Base-by-base conservation (phyloP, 1,140 invertebrate genomes). In the Dendroctonus valens region DNA sequence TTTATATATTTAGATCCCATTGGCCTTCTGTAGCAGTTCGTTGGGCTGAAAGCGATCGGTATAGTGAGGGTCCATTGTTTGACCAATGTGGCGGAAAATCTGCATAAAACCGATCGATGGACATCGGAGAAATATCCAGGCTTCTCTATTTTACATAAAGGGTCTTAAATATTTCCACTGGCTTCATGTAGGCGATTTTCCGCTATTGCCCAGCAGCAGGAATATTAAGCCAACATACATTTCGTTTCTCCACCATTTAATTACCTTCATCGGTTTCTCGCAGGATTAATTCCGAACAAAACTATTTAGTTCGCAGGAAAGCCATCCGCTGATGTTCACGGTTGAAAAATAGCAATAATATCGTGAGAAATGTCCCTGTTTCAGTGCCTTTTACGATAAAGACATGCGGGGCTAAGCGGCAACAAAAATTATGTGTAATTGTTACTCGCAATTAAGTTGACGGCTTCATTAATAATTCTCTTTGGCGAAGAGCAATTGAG, bases 21-120 rank as follows among this genome's bases (percentile, higher is more conserved):
- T 61, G 44, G 52, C 41, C 50, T 63, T 63, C 41, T 41, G 60
- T 54, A 53, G 52, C 49, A 44, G 60, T 37, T 63, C 60, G 41
- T 44, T 63, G 60, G 60, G 14, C 41, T 48, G 51, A 6, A 51
- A 63, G 14, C 52, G 11, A 63, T 63, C 41, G 50, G 51, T 52
- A 48, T 15, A 6, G 39, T 7, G 12, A 41, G 41, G 48, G 48
- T 26, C 41, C 42, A 48, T 53, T 63, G 52, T 63, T 63, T 63
- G 60, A 63, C 60, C 60, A 39, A 6, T 26, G n/a, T 63, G 8
- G 12, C 42, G 60, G 60, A 63, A 63, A 63, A 63, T 63, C 54
- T 54, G 52, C 51, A 63, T 55, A 41, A 63, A 63, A 63, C 9
- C 26, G n/a, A 46, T 58, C 15, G 9, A 58, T 41, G 26, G 55